These are phyloP conservation scores for Bombyx huttoni DNA, from an alignment of 2,888 invertebrate genomes.

Conservation along the genomic window DNA sequence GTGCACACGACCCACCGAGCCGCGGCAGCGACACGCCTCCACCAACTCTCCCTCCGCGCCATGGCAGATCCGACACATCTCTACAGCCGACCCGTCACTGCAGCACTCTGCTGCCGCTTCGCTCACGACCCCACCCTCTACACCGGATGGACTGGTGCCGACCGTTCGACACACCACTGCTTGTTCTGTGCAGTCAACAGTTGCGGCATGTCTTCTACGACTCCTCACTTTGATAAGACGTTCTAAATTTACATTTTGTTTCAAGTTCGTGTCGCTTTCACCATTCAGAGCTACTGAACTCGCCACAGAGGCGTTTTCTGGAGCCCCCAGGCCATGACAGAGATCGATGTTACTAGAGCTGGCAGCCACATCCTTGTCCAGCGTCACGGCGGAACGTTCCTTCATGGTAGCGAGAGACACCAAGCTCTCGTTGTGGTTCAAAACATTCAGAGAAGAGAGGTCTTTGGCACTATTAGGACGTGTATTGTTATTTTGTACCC, in stretches of 20 bases:
- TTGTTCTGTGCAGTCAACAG: constrained; percentile 7
- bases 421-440: constrained; percentile 25
- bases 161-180: constrained; percentile 9
- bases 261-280: too few relatives aligned
- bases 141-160: constrained; percentile 24
- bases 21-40: constrained; percentile 66
- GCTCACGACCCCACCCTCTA: constrained; percentile 27
- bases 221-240: constrained; percentile 54
- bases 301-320: not conserved
- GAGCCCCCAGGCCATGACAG: constrained; percentile 1
- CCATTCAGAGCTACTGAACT: too few relatives aligned
- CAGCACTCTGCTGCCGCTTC: constrained; percentile 23
- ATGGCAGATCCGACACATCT: constrained; percentile 64
- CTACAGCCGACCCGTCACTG: constrained; percentile 42
- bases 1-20: constrained; percentile 81
- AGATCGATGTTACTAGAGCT: constrained; percentile 37
- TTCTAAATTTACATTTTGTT: constrained; percentile 9
- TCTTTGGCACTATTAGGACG: constrained; percentile 25
- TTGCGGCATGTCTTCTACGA: constrained; percentile 31
- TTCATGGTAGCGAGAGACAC: constrained; percentile 12
- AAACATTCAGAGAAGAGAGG: constrained; percentile 19
- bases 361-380: constrained; percentile 39
- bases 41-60: constrained; percentile 53
- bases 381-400: constrained; percentile 10
- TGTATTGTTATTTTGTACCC: constrained; percentile 19